Evolutionary conservation across 2,888 invertebrate species (phyloP).

Genomic region (Zeuzera pyrina): DNA sequence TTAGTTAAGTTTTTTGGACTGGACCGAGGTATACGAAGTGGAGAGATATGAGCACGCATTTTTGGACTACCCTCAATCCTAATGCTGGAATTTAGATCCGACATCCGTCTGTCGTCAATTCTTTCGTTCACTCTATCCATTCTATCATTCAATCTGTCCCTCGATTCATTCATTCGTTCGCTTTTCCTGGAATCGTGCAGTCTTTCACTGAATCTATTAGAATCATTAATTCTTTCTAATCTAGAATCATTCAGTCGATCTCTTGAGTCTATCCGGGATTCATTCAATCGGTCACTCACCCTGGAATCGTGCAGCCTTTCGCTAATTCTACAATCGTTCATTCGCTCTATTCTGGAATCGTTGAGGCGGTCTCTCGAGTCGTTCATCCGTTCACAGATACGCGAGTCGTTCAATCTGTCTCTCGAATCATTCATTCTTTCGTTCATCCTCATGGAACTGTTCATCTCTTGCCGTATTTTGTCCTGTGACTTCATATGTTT

Average conservation of each 20-base stretch:
- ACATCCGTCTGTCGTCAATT: constrained; percentile 34
- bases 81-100: constrained; percentile 50
- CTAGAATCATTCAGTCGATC: constrained; percentile 17
- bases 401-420: constrained; percentile 2
- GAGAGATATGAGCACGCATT: constrained; percentile 44
- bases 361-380: constrained; percentile 7
- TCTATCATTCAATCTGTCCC: constrained; percentile 15
- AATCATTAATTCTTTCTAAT: constrained; percentile 12
- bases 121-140: constrained; percentile 20
- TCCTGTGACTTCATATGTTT: constrained; percentile 51
- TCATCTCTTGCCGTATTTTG: constrained; percentile 36
- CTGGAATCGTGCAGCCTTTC: constrained; percentile 4
- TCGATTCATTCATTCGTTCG: constrained; percentile 14
- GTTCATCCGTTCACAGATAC: constrained; percentile 27
- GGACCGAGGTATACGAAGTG: constrained; percentile 38
- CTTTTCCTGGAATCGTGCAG: constrained; percentile 17
- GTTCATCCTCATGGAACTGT: constrained; percentile 31
- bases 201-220: constrained; percentile 15
- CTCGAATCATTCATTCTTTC: constrained; percentile 25
- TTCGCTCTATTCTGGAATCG: constrained; percentile 9
- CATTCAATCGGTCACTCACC: constrained; percentile 2
- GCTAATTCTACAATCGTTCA: constrained; percentile 6
- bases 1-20: constrained; percentile 38
- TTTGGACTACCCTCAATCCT: constrained; percentile 53
- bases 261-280: constrained; percentile 12